Evolutionary conservation across 2,888 invertebrate species (phyloP), one percentile per base, ranked within the genome.

Genomic region (Rosalia funebris): DNA sequence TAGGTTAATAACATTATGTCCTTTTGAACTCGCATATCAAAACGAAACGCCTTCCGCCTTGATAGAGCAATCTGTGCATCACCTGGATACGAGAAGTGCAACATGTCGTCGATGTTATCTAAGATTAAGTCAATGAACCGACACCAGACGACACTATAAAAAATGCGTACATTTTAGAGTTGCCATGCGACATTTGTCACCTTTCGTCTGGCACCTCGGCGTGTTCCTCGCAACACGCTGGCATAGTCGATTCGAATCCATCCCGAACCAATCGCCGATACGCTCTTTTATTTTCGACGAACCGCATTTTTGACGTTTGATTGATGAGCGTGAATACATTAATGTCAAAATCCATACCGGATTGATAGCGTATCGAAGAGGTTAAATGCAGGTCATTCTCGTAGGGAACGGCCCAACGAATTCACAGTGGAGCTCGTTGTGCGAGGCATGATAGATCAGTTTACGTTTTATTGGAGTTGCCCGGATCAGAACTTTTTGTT

Each of bases 311-410:
- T 70, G 74, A 72, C 72, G 65, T 63, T 64, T 75, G 76, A 77
- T 72, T 74, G 76, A 77, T 76, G 75, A 63, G 56, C 60, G 69
- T 72, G 76, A 71, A 77, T 77, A 76, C 65, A 73, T 77, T 76
- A 75, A 70, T 72, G 76, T 77, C 76, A 74, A 71, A 75, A 74
- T 65, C 59, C 57, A 68, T 69, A 63, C 64, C 70, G 73, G 70
- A 77, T 76, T 74, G 75, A 77, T 76, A 72, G 76, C 72, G 72
- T 67, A 72, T 66, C 69, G 60, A 65, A 64, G 65, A 75, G 75
- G 75, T 75, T 75, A 75, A 75, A 68, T 65, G 68, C 73, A 71
- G 67, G 73, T 73, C 71, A 75, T 71, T 58, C 60, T 61, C 44
- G 45, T 54, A 44, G 53, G 25, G 52, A 46, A 46, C 46, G 12